Evolutionary conservation across 2,888 invertebrate genomes (phyloP).

Genomic region (Argyresthia goedartella): DNA sequence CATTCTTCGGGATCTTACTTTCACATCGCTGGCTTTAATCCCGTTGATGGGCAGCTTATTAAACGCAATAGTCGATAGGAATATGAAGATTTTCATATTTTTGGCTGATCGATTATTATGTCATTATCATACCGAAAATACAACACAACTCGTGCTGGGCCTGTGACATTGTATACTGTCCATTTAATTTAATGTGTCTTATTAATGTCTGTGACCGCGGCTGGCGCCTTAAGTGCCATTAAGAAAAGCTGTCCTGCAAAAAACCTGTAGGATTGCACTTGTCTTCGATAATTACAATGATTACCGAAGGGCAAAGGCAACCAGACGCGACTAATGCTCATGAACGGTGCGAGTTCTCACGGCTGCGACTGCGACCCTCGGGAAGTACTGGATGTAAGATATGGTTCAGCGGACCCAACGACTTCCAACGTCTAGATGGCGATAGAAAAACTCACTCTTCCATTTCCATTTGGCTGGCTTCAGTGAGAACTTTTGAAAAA

Average conservation of each 20-base stretch:
- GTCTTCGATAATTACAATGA: constrained; percentile 27
- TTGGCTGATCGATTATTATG: background rate
- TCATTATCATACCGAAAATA: background rate
- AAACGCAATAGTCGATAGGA: too few species aligned
- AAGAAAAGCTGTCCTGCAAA: background rate
- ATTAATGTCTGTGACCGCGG: background rate
- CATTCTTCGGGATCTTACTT: too few species aligned
- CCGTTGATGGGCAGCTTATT: too few species aligned
- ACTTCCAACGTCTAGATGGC: constrained; percentile 7
- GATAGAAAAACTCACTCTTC: constrained; percentile 3
- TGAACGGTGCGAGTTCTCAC: constrained; percentile 52
- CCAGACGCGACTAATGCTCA: constrained; percentile 44
- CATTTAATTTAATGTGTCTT: background rate
- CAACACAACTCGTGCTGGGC: background rate
- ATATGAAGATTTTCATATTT: too few species aligned
- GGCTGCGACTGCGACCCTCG: constrained; percentile 29
- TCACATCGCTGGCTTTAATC: too few species aligned
- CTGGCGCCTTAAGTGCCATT: too few species aligned
- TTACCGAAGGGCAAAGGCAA: constrained; percentile 27
- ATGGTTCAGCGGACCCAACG: constrained; percentile 56
- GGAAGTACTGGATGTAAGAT: constrained; percentile 32
- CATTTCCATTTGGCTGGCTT: background rate
- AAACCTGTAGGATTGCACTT: constrained; percentile 29
- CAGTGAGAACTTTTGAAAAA: background rate
- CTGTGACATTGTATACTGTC: background rate